These are phyloP conservation scores for Phorcus lineatus DNA, from an alignment of 2,888 invertebrate genomes.

Conservation along the genomic window DNA sequence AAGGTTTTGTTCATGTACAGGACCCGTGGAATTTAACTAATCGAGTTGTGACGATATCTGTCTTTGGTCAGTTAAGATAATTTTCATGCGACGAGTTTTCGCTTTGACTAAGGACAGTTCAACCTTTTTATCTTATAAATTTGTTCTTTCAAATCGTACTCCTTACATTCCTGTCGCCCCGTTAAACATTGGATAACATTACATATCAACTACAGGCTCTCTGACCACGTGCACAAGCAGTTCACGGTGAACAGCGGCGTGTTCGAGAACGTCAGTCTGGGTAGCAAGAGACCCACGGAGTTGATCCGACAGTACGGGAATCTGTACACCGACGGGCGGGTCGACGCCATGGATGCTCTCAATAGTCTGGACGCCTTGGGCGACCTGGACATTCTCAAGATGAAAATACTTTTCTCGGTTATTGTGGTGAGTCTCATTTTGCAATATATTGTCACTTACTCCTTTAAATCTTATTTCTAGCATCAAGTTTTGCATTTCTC, in stretches of 20 bases:
- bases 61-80: no score
- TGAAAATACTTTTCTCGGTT: conserved; percentile 95
- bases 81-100: no score
- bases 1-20: no score
- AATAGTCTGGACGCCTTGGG: conserved; percentile 87
- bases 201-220: conserved; percentile 55
- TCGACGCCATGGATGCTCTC: conserved; percentile 90
- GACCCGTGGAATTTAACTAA: no score
- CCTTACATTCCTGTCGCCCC: no score
- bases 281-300: conserved; percentile 76
- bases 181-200: no score
- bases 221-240: conserved; percentile 67
- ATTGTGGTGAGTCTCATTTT: conserved; percentile 86
- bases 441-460: no score
- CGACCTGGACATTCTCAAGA: conserved; percentile 91
- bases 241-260: conserved; percentile 59
- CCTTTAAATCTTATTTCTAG: background rate
- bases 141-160: no score
- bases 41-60: no score
- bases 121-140: no score
- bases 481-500: no score
- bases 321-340: conserved; percentile 89
- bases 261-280: conserved; percentile 74
- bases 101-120: no score
- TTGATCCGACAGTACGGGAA: conserved; percentile 87